Conservation (phyloP, 2,888 invertebrate genomes). For the Lasioglossum lativentre region DNA sequence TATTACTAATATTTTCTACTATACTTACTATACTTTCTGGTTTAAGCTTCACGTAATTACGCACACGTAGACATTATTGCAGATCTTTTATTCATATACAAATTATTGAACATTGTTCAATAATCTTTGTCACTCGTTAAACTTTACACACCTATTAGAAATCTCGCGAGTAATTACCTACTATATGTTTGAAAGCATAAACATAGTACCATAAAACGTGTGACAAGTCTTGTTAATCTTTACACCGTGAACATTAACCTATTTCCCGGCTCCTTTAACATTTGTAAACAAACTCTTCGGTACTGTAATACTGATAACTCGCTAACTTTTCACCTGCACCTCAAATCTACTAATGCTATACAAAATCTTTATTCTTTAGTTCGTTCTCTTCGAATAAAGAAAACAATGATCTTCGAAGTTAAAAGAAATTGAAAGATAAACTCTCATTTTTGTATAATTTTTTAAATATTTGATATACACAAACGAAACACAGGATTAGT, state of each 20-base stretch:
- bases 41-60: neutral
- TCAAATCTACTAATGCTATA: too few species aligned
- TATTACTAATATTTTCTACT: neutral
- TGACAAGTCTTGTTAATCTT: neutral
- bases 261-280: neutral
- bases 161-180: neutral
- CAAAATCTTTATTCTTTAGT: too few species aligned
- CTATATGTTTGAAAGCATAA: neutral
- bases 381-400: too few species aligned
- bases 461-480: too few species aligned
- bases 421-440: too few species aligned
- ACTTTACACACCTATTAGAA: neutral
- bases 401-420: too few species aligned
- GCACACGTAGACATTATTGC: neutral
- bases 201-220: neutral
- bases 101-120: neutral
- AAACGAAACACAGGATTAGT: too few species aligned
- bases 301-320: too few species aligned
- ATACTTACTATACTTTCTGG: neutral
- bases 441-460: too few species aligned
- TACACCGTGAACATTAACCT: constrained; percentile 2
- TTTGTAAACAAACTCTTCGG: neutral
- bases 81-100: neutral
- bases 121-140: neutral
- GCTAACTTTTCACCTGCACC: too few species aligned